phyloP scores from a whole-genome alignment of 1,140 invertebrate species.

The Acromyrmex heyeri region DNA sequence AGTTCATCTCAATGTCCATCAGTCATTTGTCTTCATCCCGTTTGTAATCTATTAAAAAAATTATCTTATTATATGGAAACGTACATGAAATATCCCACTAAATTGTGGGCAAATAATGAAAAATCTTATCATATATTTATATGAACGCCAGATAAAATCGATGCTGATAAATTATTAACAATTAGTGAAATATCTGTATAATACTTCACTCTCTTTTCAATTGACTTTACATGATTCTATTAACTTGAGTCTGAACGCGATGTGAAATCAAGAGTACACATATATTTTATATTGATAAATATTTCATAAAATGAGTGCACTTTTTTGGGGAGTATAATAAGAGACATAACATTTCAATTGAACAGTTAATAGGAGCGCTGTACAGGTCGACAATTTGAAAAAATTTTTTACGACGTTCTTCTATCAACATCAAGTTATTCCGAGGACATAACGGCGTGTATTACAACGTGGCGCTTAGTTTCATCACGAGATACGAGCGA shows the following conservation, averaged over 20 bases:
- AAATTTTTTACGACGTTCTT: conserved; percentile 53
- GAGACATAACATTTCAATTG: conserved; percentile 48
- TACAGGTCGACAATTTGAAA: conserved; percentile 63
- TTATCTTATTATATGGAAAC: conserved; percentile 74
- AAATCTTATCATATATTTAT: conserved; percentile 30
- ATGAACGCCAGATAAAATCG: conserved; percentile 31
- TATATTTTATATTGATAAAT: conserved; percentile 18
- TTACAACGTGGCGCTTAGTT: conserved; percentile 31
- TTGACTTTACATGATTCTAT: conserved; percentile 6
- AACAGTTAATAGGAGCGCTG: conserved; percentile 69
- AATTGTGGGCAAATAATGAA: conserved; percentile 2
- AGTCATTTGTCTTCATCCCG: conserved; percentile 77
- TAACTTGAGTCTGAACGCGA: neutral
- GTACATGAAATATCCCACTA: conserved; percentile 24
- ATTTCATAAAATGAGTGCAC: conserved; percentile 46
- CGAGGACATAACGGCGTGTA: conserved; percentile 3
- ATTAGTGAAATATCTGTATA: conserved; percentile 17
- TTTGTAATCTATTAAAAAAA: conserved; percentile 83
- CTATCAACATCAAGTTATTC: conserved; percentile 25
- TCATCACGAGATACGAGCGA: conserved; percentile 20
- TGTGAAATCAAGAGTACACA: conserved; percentile 18
- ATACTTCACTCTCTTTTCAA: conserved; percentile 8
- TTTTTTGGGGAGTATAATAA: conserved; percentile 53
- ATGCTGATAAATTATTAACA: conserved; percentile 17
- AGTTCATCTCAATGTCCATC: conserved; percentile 80